Evolutionary conservation across 64 coral and sea anemone genomes (phyloP), one percentile per base, ranked within the genome.

Genomic region (Trachythela sp.): DNA sequence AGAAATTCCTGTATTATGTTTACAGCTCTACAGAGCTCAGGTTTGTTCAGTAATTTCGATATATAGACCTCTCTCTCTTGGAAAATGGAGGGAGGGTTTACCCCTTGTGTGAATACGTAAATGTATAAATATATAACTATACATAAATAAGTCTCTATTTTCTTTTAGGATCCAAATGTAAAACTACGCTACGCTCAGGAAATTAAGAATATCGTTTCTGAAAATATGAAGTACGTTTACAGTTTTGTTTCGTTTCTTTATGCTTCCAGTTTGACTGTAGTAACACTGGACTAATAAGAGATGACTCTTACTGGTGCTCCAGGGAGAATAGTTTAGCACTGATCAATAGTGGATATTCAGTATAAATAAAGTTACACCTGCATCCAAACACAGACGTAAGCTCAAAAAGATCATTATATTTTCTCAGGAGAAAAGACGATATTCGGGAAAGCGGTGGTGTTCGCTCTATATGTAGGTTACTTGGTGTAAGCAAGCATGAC

Each of bases 191-290:
- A 91, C 41, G 89, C 90, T 2, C 89, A 99, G 86, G 91, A 94
- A 87, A 67, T 99, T 50, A 94, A 99, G 76, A 95, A 88, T 27
- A 89, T 99, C 70, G 93, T 94, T 30, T 49, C 94, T 2, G 92
- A 91, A 34, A 94, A 85, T 34, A 67, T 72, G 17, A 84, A 68
- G 95, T 94, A 64, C 84, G 91, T 42, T 26, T 13, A n/a, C n/a
- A n/a, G n/a, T n/a, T n/a, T n/a, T n/a, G n/a, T n/a, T n/a, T n/a
- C n/a, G 5, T 0, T 64, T 64, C 26, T 64, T n/a, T n/a, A 64
- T 64, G 49, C n/a, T n/a, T n/a, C n/a, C n/a, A n/a, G n/a, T n/a
- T n/a, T n/a, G n/a, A n/a, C n/a, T n/a, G n/a, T n/a, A n/a, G n/a
- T n/a, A n/a, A n/a, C n/a, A n/a, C n/a, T n/a, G n/a, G n/a, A n/a